Base-by-base conservation (phyloP, 2,888 invertebrate genomes). In the Eumerus sabulonum region DNA sequence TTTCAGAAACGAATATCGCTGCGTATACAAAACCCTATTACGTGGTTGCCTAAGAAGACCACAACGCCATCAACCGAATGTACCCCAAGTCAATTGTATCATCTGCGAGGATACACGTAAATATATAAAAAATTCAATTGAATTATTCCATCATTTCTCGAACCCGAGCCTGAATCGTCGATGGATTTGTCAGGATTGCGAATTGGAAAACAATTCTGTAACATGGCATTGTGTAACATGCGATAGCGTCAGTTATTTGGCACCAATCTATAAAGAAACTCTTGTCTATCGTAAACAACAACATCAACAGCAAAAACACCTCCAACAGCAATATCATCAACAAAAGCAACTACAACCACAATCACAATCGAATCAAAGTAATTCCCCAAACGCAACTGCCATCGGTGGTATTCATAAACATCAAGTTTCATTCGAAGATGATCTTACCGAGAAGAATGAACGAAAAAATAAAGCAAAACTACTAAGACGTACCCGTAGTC, bases 211-310 rank as follows among this genome's bases (percentile, higher is more conserved):
- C 83, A 88, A 87, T 83, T 88, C 89, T n/a, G 89, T 89, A 44
- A 89, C 89, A 76, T 89, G 89, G 88, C 89, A 89, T 72, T 89
- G 89, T 83, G 85, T 89, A 48, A 88, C 89, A 81, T 89, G 89
- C 84, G 88, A 89, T 83, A 87, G 86, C 50, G 89, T 89, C 48
- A 89, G 89, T 83, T 87, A 87, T 83, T 84, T 89, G 81, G 89
- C 89, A 48, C 89, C 89, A 76, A 89, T 89, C 48, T 89, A 89
- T 79, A 89, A 89, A 82, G 89, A 87, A 77, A 87, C 88, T 2
- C 82, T 88, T n/a, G 76, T 84, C 36, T 82, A 82, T 64, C 83
- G 83, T 35, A 83, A 82, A 50, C 79, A 82, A 60, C 82, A 81
- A 27, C 76, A 82, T 56, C 76, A 76, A 42, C 76, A 82, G 13